Percentiles rank a stretch among this genome's conserved stretches.
Evolutionary conservation across 2,113 vertebrate species (phyloP).

Genomic region (Laticauda laticaudata): DNA sequence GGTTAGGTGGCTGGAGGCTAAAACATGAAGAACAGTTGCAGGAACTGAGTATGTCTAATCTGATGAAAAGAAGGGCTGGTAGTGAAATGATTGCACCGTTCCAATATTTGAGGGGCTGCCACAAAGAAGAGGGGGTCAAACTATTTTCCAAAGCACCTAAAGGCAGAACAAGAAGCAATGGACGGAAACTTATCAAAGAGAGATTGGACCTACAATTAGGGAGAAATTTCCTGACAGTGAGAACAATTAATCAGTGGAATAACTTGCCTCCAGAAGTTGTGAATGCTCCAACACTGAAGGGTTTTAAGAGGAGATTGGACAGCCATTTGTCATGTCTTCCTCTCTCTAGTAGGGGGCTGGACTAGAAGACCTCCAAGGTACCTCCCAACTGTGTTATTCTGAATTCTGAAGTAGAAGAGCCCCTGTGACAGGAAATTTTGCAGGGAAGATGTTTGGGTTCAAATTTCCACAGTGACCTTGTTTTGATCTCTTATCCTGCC

Average conservation of each 20-base stretch:
- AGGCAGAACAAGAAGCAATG: background rate
- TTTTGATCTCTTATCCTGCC: background rate
- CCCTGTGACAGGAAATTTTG: background rate
- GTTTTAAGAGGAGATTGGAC: background rate
- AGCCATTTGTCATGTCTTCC: background rate
- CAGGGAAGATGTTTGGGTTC: background rate
- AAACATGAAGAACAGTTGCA: background rate
- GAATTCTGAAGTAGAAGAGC: background rate
- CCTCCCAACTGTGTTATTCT: background rate
- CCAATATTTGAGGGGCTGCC: background rate
- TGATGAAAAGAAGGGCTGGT: rapidly evolving
- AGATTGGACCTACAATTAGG: background rate
- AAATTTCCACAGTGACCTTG: background rate
- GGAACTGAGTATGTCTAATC: background rate
- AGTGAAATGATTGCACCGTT: rapidly evolving
- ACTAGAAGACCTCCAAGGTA: background rate
- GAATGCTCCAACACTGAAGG: background rate
- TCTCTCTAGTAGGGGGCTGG: background rate
- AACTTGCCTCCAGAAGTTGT: background rate
- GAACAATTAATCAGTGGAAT: background rate
- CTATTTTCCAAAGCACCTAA: background rate
- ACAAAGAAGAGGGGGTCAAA: background rate
- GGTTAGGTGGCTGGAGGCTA: background rate
- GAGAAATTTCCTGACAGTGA: background rate
- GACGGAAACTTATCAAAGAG: background rate